Evolutionary conservation across 2,113 vertebrate genomes (phyloP).

Genomic region (Grallaria varia): DNA sequence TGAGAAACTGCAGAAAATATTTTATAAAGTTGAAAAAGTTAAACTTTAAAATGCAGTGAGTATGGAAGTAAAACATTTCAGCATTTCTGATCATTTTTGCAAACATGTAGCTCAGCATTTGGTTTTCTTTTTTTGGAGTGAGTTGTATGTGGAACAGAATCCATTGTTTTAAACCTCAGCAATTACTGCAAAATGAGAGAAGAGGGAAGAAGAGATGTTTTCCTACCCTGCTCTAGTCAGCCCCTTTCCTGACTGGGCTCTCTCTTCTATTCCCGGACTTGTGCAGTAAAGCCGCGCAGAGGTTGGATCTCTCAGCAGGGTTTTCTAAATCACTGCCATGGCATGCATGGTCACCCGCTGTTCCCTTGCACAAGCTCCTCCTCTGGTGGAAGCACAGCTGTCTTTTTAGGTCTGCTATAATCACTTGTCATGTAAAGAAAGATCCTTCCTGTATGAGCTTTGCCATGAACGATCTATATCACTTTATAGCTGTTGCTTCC

Average conservation of each 20-base stretch:
- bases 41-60: not conserved
- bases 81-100: not conserved
- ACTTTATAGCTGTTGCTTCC: not conserved
- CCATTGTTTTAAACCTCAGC: not conserved
- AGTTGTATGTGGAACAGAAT: not conserved
- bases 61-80: not conserved
- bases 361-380: rapidly evolving
- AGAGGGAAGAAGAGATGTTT: not conserved
- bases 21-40: not conserved
- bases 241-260: not conserved
- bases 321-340: not conserved
- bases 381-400: not conserved
- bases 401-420: not conserved
- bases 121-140: not conserved
- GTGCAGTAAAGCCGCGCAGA: not conserved
- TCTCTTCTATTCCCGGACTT: not conserved
- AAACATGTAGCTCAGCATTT: not conserved
- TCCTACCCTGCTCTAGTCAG: not conserved
- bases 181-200: not conserved
- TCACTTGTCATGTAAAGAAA: not conserved
- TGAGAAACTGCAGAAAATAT: not conserved
- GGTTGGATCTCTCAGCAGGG: not conserved
- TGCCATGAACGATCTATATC: not conserved
- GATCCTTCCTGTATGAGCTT: not conserved
- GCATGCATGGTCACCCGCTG: rapidly evolving